Evolutionary conservation across 1,140 invertebrate species (phyloP), one percentile per base, ranked within the genome.

Genomic region (Teleogryllus occipitalis): DNA sequence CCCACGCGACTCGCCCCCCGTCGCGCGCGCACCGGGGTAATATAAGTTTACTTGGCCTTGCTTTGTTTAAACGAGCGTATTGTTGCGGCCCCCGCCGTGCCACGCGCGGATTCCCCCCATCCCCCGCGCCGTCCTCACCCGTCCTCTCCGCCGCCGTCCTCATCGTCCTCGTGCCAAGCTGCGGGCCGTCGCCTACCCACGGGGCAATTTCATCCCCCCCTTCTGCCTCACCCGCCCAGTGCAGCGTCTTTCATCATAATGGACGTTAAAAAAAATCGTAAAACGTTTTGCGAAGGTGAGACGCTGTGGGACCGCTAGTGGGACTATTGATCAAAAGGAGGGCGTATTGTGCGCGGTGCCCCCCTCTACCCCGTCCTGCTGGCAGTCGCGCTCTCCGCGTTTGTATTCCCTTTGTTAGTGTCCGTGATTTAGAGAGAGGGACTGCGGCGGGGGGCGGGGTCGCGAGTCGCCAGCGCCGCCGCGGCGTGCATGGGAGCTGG

Each of bases 261-360:
- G 54, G 54, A 14, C 54, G 18, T 65, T 65, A 18, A 18, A 65
- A 65, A 65, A 65, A 65, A 65, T 65, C 54, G 54, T 65, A 65
- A 54, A 54, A 65, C 54, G 47, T 74, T 48, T 79, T 78, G 47
- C 74, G 82, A 82, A 81, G 82, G 82, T 80, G 80, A 82, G 82
- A 80, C 79, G 81, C 82, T 82, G 83, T 83, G 82, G 83, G 78
- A 82, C 27, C 27, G 27, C n/a, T 39, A 39, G 27, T 39, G 27
- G 27, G 77, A 82, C 83, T 82, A 82, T 84, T 85, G 85, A 84
- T 85, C 82, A 84, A 82, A 81, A 84, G 84, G 84, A 84, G 84
- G 83, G 83, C 84, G 84, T 82, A 85, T 85, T 85, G 83, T 84
- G 79, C 83, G 82, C 79, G 49, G 27, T 46, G 1, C 77, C 72